Conservation (phyloP, 2,888 invertebrate species). For the Stegana nigrithorax region DNA sequence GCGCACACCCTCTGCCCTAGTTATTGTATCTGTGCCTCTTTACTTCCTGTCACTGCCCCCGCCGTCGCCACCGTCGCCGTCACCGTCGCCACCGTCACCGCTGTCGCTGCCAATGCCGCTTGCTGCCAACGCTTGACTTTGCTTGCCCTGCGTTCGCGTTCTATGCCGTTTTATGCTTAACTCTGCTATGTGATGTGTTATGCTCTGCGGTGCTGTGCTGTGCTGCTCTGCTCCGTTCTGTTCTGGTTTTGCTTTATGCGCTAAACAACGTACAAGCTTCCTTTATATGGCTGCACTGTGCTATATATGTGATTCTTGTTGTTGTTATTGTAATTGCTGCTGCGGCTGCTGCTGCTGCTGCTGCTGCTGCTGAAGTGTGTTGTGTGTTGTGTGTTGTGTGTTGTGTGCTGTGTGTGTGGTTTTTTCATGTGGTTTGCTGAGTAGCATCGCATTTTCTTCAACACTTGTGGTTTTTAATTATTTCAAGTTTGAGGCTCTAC, state of each 20-base stretch:
- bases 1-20: neutral
- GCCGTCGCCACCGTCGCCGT: too few relatives aligned
- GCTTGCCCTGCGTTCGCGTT: too few relatives aligned
- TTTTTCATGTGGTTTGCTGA: conserved; percentile 39
- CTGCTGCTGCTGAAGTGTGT: conserved; percentile 14
- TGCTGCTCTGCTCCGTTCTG: neutral
- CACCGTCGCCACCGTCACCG: too few relatives aligned
- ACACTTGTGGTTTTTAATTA: conserved; percentile 53
- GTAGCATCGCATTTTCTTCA: conserved; percentile 36
- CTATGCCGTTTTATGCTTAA: too few relatives aligned
- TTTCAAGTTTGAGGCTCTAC: conserved; percentile 39
- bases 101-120: too few relatives aligned
- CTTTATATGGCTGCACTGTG: conserved; percentile 34
- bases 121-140: too few relatives aligned
- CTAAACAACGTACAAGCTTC: neutral
- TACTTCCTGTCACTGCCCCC: conserved; percentile 10
- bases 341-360: neutral
- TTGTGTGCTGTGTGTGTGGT: conserved; percentile 35
- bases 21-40: neutral
- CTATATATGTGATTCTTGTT: too few relatives aligned
- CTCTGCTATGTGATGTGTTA: too few relatives aligned
- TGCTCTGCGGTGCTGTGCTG: too few relatives aligned
- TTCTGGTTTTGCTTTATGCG: conserved; percentile 15
- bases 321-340: conserved; percentile 28
- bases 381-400: neutral